A percentile compares a stretch with the other conserved stretches of the same genome.
Conservation (phyloP, 1,140 invertebrate species). For the Telenomus remus region DNA sequence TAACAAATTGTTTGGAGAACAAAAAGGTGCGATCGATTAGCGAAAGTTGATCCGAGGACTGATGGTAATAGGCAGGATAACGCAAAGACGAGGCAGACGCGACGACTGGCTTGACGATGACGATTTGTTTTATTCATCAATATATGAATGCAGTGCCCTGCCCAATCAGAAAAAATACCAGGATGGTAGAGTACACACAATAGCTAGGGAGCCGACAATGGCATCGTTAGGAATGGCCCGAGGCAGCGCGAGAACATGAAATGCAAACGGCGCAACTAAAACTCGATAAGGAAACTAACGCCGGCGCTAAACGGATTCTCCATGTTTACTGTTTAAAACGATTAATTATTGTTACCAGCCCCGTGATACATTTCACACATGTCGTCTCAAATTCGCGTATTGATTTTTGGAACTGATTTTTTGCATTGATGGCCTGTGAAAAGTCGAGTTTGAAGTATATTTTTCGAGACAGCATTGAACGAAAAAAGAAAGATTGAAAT, state of each 20-base stretch:
- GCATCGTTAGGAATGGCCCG: slow-evolving; percentile 72
- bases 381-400: too few species aligned
- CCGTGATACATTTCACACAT: slow-evolving; percentile 5
- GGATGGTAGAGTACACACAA: slow-evolving; percentile 68
- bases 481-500: too few species aligned
- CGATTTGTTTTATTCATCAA: slow-evolving; percentile 68
- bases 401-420: too few species aligned
- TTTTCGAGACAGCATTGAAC: too few species aligned
- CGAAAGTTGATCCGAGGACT: slow-evolving; percentile 32
- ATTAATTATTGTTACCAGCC: slow-evolving; percentile 43
- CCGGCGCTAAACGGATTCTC: slow-evolving; percentile 58
- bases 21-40: slow-evolving; percentile 21
- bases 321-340: slow-evolving; percentile 29
- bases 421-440: too few species aligned
- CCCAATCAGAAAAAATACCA: slow-evolving; percentile 57
- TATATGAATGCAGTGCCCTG: slow-evolving; percentile 48
- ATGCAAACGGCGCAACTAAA: slow-evolving; percentile 64
- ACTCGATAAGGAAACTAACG: slow-evolving; percentile 60
- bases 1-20: background rate
- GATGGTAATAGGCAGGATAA: slow-evolving; percentile 27
- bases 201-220: slow-evolving; percentile 70
- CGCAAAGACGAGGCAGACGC: slow-evolving; percentile 51
- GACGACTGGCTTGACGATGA: slow-evolving; percentile 52
- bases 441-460: too few species aligned
- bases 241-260: slow-evolving; percentile 62